Evolutionary conservation across 2,888 invertebrate genomes (phyloP), one percentile per base, ranked within the genome.

Genomic region (Anthoptus insignis): DNA sequence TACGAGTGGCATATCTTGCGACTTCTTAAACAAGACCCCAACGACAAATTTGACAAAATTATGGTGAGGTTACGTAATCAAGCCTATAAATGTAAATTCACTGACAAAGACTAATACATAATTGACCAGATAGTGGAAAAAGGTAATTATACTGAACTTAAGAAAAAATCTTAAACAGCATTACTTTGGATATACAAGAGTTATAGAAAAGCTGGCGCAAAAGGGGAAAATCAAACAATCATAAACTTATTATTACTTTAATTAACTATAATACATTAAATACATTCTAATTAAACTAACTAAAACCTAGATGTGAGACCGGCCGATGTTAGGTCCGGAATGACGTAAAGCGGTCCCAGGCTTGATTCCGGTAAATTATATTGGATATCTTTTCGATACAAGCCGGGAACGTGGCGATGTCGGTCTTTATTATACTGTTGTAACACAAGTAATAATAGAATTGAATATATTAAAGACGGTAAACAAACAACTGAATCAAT

Each of bases 31-130:
- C 79, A 77, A 54, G 76, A 80, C 65, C 54, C 68, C 49, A 73
- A 66, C 0, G 81, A 82, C 34, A 76, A 75, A 34, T 77, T 82
- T 59, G 78, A 76, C 37, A 81, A 79, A 58, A 82, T 81, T 67
- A 16, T 80, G 8, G 39, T 76, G 3, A 66, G 75, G 47, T 49
- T 81, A 5, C 24, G 70, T 16, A 56, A 59, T 5, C 72, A 67
- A 50, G 24, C 39, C 16, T 3, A 21, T 4, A 72, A 72, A 73
- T 68, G 69, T 45, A 59, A 61, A 21, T 69, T 66, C 53, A 14
- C 49, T 27, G 27, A 27, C 27, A 27, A 27, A 27, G 27, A 27
- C 27, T 3, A 27, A 27, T 7, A 27, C 7, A 27, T 27, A 3
- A 27, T 27, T 3, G 75, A 74, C 19, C 75, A 76, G 50, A 66